phyloP scores from a whole-genome alignment of 2,888 invertebrate genomes.

The Sphaerophoria rueppellii region DNA sequence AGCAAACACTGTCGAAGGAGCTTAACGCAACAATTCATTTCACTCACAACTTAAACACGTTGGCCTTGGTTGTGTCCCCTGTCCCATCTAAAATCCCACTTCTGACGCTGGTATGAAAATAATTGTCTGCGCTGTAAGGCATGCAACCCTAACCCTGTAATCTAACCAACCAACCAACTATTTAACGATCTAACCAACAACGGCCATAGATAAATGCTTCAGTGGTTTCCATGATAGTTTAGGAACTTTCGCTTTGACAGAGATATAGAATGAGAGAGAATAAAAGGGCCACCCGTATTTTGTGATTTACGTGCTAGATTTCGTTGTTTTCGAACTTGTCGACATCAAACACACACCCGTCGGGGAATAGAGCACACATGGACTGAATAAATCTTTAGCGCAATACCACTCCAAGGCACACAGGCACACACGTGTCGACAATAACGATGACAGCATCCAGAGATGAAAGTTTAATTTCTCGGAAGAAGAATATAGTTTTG shows the following conservation, averaged over 20 bases:
- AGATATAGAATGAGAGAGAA: neutral
- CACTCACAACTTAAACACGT: conserved; percentile 49
- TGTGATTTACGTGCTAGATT: conserved; percentile 66
- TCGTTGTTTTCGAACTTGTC: conserved; percentile 18
- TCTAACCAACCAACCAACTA: conserved; percentile 1
- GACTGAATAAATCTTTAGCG: conserved; percentile 43
- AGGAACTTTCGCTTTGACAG: too few relatives aligned
- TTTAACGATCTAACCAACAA: conserved; percentile 16
- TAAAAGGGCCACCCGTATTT: conserved; percentile 61
- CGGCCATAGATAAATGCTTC: conserved; percentile 28
- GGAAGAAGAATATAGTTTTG: conserved; percentile 34
- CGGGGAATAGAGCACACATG: conserved; percentile 30
- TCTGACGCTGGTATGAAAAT: conserved; percentile 19
- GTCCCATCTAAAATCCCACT: conserved; percentile 24
- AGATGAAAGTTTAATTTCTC: conserved; percentile 69
- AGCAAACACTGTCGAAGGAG: neutral
- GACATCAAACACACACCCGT: neutral
- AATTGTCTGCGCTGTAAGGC: conserved; percentile 25
- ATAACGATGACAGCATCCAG: conserved; percentile 53
- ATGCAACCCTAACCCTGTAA: neutral
- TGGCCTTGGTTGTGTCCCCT: conserved; percentile 1
- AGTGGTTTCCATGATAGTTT: conserved; percentile 43
- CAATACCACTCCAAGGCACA: conserved; percentile 5
- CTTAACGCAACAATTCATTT: conserved; percentile 57
- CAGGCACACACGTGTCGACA: conserved; percentile 29